phyloP scores from a whole-genome alignment of 2,113 vertebrate species.

The Microcebus griseorufus region DNA sequence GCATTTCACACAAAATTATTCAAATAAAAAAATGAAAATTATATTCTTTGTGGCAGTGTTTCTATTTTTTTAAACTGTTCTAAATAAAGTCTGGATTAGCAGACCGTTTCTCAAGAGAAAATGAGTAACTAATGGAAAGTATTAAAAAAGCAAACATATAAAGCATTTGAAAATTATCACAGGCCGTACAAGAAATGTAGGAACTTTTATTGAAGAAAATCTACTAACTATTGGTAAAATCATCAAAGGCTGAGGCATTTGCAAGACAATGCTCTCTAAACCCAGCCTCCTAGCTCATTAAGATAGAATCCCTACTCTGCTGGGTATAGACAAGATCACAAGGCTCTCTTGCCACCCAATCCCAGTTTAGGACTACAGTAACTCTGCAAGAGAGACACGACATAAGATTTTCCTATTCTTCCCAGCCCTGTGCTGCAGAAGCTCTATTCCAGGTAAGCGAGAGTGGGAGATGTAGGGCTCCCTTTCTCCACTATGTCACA shows the following conservation, averaged over 20 bases:
- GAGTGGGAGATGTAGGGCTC: neutral
- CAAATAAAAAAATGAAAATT: neutral
- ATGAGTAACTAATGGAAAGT: neutral
- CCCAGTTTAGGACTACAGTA: neutral
- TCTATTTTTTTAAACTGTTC: neutral
- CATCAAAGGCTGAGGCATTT: no score
- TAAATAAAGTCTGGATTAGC: neutral
- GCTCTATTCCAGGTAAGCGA: neutral
- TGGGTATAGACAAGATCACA: neutral
- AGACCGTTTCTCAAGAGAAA: neutral
- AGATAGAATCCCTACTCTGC: neutral
- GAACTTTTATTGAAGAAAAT: neutral
- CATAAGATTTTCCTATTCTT: neutral
- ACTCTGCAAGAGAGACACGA: neutral
- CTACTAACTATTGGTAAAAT: neutral
- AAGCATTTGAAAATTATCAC: neutral
- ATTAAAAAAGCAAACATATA: neutral
- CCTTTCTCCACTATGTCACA: neutral
- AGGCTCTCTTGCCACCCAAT: neutral
- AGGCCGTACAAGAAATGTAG: neutral
- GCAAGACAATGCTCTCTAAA: neutral
- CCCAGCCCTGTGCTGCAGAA: neutral
- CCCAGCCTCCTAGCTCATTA: no score
- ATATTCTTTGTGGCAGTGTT: neutral
- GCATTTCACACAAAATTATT: neutral